Evolutionary conservation across 1,140 invertebrate species (phyloP).

Genomic region (Diorhabda sublineata): DNA sequence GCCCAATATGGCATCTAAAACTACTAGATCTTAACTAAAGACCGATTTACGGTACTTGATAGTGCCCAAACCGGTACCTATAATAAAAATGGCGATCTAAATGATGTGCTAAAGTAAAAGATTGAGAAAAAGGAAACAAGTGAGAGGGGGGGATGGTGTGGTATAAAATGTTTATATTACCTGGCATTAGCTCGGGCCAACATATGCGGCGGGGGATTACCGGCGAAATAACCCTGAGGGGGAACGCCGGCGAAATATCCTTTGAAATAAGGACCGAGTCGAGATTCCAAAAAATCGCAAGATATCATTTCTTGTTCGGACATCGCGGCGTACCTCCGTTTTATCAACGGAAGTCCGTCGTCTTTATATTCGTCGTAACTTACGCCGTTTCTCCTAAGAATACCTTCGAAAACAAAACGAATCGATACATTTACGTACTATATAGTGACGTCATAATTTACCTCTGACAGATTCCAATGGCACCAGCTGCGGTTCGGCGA

Average conservation of each 20-base stretch:
- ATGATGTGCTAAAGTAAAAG: too few species aligned
- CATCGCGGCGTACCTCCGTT: conserved; percentile 32
- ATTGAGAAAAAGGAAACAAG: too few species aligned
- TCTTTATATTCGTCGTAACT: conserved; percentile 35
- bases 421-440: not conserved
- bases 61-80: too few species aligned
- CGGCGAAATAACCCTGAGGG: conserved; percentile 39
- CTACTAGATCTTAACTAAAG: too few species aligned
- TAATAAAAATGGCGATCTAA: too few species aligned
- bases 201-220: conserved; percentile 42
- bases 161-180: conserved; percentile 15
- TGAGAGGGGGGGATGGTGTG: too few species aligned
- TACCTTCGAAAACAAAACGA: not conserved
- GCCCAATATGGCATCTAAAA: too few species aligned
- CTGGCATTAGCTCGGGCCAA: conserved; percentile 39
- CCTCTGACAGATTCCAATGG: conserved; percentile 18
- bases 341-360: conserved; percentile 35
- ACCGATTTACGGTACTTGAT: too few species aligned
- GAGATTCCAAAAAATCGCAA: conserved; percentile 20
- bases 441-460: conserved; percentile 6
- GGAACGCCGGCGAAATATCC: conserved; percentile 45
- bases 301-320: conserved; percentile 25
- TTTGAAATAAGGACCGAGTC: conserved; percentile 35
- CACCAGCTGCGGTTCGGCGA: conserved; percentile 28
- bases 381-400: conserved; percentile 26